phyloP scores from a whole-genome alignment of 2,113 vertebrate species.

The Oryzias curvinotus region DNA sequence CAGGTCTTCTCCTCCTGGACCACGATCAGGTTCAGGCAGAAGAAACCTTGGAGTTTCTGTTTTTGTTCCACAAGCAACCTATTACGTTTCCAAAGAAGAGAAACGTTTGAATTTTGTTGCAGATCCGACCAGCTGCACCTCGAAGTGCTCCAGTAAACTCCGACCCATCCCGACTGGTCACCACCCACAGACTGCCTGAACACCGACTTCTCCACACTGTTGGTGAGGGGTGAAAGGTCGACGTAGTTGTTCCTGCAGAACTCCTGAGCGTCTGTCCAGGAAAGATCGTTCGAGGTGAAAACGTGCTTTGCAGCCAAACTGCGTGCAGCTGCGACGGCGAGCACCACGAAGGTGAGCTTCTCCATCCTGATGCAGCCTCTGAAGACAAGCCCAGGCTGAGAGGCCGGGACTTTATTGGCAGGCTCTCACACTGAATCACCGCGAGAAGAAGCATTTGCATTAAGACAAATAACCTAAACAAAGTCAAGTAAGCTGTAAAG shows the following conservation, averaged over 20 bases:
- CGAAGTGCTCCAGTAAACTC: background rate
- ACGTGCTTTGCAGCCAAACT: background rate
- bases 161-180: background rate
- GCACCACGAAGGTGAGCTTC: background rate
- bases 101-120: too few species aligned
- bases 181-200: background rate
- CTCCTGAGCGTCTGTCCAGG: background rate
- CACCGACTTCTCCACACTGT: background rate
- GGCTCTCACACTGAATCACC: too few species aligned
- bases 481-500: too few species aligned
- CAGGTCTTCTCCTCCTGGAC: background rate
- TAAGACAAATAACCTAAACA: too few species aligned
- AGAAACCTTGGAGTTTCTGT: background rate
- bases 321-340: background rate
- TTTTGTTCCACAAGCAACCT: background rate
- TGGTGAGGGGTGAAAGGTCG: background rate
- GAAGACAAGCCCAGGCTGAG: too few species aligned
- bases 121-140: background rate
- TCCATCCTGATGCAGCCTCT: background rate
- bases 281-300: rapidly evolving
- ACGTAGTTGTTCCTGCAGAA: background rate
- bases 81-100: too few species aligned
- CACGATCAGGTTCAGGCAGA: background rate
- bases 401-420: too few species aligned
- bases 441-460: too few species aligned